Conservation (phyloP, 1,140 invertebrate genomes). For the Trichoplusia ni region DNA sequence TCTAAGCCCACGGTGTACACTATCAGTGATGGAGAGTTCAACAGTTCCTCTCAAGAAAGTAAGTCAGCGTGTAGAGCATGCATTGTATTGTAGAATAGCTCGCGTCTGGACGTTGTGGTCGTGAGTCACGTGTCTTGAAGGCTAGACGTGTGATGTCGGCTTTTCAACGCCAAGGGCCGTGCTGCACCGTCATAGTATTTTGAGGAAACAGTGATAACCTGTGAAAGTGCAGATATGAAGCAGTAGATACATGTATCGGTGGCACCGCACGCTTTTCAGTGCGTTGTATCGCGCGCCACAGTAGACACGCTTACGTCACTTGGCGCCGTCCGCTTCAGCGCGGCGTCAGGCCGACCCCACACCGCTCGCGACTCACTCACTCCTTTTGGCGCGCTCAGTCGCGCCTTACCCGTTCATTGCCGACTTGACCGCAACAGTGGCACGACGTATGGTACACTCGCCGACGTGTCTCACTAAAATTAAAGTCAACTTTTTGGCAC, state of each 20-base stretch:
- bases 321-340: slow-evolving; percentile 36
- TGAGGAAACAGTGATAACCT: slow-evolving; percentile 33
- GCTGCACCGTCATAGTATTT: not conserved
- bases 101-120: not conserved
- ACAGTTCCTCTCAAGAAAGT: not conserved
- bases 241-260: no score
- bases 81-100: not conserved
- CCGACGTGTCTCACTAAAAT: slow-evolving; percentile 40
- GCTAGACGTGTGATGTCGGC: slow-evolving; percentile 1
- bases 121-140: slow-evolving; percentile 28
- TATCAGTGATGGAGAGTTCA: not conserved
- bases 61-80: not conserved
- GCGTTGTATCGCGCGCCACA: slow-evolving; percentile 15
- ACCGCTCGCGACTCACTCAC: slow-evolving; percentile 25
- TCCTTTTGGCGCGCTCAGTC: slow-evolving; percentile 43
- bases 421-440: slow-evolving; percentile 63
- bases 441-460: slow-evolving; percentile 53
- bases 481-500: slow-evolving; percentile 27
- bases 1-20: not conserved
- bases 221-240: not conserved
- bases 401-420: slow-evolving; percentile 60
- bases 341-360: slow-evolving; percentile 4
- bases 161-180: not conserved
- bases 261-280: slow-evolving; percentile 24
- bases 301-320: slow-evolving; percentile 36